Base-by-base conservation (phyloP, 2,888 invertebrate species). In the Drosophila greeni region DNA sequence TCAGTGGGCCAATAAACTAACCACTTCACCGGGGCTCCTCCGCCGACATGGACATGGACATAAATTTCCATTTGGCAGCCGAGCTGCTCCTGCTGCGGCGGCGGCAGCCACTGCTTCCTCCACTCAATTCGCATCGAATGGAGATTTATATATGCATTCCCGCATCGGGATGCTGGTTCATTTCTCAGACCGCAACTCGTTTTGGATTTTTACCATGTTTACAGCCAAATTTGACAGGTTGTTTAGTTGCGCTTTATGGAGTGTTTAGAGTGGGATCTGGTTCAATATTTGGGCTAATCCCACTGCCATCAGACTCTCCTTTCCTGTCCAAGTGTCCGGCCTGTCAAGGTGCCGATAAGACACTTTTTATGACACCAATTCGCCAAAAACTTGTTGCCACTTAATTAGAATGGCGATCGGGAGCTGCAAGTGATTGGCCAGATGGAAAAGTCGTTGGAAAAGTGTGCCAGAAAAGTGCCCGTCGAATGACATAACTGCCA, bases 1-100 rank as follows among this genome's bases (percentile, higher is more conserved):
- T 75, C 77, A 83, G 79, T 79, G 79, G 79, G 82, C 75, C 84
- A 81, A 79, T 79, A 79, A 79, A 83, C 78, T 67, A 73, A 31
- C 31, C 18, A 20, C 18, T 20, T 24, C 42, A 26, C 42, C 24
- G 11, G 18, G 14, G 45, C 45, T 31, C 45, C 45, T 20, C 24
- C 31, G n/a, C 56, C 26, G 40, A 33, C 31, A 37, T 42, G 70
- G 70, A 64, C 66, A 73, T 70, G 76, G 76, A 53, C 62, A 69
- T 69, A 69, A 69, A 69, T 69, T 62, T 69, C 55, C 68, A 68
- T 69, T 68, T 69, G 70, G 70, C 69, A 69, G 45, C 20, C 37
- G 43, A 45, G 66, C 26, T 54, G 66, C 49, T 75, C 72, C 65
- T 57, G 64, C 52, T 54, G 33, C 47, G 58, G 59, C 47, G 58